These are phyloP conservation scores for Illadopsis cleaveri DNA, from an alignment of 2,113 vertebrate species.

Conservation along the genomic window DNA sequence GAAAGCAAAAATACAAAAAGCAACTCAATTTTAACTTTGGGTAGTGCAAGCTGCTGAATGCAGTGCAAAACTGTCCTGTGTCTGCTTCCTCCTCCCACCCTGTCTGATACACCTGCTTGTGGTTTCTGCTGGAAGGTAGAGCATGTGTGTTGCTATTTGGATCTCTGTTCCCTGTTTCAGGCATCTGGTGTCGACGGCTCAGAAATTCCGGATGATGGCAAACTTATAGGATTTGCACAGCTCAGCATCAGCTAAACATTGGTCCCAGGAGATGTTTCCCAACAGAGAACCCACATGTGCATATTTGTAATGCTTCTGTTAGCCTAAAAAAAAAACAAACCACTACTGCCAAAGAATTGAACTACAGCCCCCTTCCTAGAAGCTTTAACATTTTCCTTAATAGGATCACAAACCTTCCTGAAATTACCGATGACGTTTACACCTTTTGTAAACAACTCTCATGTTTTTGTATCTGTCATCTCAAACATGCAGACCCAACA, in stretches of 20 bases:
- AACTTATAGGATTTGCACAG: conserved; percentile 98
- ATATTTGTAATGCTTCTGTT: conserved; percentile 80
- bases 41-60: not conserved
- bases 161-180: conserved; percentile 73
- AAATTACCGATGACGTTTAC: conserved; percentile 58
- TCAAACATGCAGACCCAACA: conserved; percentile 79
- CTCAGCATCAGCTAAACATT: conserved; percentile 94
- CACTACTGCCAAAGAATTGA: conserved; percentile 98
- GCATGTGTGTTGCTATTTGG: not conserved
- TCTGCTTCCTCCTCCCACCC: not conserved
- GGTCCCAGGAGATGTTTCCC: conserved; percentile 68
- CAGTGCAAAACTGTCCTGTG: not conserved
- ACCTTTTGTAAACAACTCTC: conserved; percentile 67
- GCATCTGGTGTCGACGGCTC: conserved; percentile 93
- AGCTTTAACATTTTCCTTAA: conserved; percentile 72
- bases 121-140: not conserved
- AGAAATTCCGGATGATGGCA: conserved; percentile 94
- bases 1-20: not conserved
- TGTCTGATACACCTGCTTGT: not conserved
- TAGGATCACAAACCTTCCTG: conserved; percentile 65
- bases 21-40: not conserved
- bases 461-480: conserved; percentile 69
- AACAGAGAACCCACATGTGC: conserved; percentile 73
- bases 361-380: conserved; percentile 75
- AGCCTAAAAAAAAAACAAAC: conserved; percentile 78